Evolutionary conservation across 2,888 invertebrate genomes (phyloP).

Genomic region (Hyposoter didymator): DNA sequence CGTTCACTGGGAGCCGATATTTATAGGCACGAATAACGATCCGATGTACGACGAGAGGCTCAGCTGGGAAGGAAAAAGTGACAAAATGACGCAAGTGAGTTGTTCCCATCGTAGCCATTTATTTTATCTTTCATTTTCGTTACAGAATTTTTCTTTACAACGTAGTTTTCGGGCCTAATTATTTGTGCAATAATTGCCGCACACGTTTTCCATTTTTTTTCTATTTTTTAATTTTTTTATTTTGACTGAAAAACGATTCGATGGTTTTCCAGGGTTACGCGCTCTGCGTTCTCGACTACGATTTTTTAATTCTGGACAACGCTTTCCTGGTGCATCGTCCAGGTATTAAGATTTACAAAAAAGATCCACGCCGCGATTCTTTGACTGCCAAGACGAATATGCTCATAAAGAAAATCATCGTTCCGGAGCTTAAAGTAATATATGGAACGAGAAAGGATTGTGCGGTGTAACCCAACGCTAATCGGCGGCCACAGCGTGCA

Average conservation of each 20-base stretch:
- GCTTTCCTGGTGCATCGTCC: constrained; percentile 97
- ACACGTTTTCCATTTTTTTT: not conserved
- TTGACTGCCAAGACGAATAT: constrained; percentile 91
- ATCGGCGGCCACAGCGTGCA: constrained; percentile 35
- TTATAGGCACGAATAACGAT: constrained; percentile 95
- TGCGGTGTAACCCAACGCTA: constrained; percentile 87
- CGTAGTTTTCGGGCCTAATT: not conserved
- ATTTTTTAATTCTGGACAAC: constrained; percentile 96
- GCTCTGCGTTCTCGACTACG: constrained; percentile 95
- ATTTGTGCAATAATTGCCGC: not conserved
- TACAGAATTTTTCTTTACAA: not conserved
- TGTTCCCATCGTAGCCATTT: not conserved
- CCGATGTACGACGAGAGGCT: constrained; percentile 96
- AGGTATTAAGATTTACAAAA: constrained; percentile 94
- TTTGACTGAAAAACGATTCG: not conserved
- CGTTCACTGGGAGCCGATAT: constrained; percentile 97
- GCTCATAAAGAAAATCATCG: constrained; percentile 91
- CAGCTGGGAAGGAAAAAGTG: constrained; percentile 97
- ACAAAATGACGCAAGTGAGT: constrained; percentile 97
- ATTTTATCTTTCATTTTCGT: not conserved
- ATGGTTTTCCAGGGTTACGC: constrained; percentile 90
- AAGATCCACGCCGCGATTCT: constrained; percentile 91
- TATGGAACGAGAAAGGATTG: constrained; percentile 93
- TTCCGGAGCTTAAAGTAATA: constrained; percentile 93
- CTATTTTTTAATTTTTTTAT: not conserved